Evolutionary conservation across 1,140 invertebrate genomes (phyloP).

Genomic region (Pseudobourletiella spinata): DNA sequence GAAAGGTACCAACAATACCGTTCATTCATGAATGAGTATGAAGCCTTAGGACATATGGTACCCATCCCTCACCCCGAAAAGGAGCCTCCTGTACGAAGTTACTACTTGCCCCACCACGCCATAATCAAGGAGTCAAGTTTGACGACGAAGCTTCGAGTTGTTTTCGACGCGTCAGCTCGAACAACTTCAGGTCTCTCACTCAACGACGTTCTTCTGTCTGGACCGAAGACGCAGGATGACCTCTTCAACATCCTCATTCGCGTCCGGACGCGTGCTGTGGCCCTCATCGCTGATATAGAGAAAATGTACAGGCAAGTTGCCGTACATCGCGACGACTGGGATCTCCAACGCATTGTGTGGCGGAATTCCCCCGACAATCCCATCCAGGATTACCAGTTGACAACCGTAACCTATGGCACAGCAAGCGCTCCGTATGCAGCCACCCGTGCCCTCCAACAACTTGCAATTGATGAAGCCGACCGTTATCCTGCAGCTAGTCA

Average conservation of each 20-base stretch:
- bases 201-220: conserved; percentile 40
- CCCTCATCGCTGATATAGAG: conserved; percentile 34
- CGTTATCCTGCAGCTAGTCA: not conserved
- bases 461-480: conserved; percentile 31
- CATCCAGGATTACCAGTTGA: conserved; percentile 32
- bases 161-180: conserved; percentile 39
- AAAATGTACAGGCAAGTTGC: conserved; percentile 36
- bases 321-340: conserved; percentile 3
- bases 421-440: conserved; percentile 38
- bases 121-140: conserved; percentile 31
- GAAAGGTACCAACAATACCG: no score
- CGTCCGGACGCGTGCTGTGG: conserved; percentile 24
- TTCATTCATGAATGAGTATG: no score
- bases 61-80: no score
- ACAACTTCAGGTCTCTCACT: conserved; percentile 31
- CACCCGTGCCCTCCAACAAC: conserved; percentile 36
- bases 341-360: conserved; percentile 42
- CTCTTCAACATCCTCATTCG: conserved; percentile 24
- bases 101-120: conserved; percentile 38
- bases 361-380: conserved; percentile 28
- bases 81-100: no score
- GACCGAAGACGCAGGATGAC: conserved; percentile 36
- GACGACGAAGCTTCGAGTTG: conserved; percentile 38
- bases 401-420: conserved; percentile 40
- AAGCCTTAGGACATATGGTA: no score